A percentile compares a stretch with the other conserved stretches of the same genome.
Conservation (phyloP, 2,888 invertebrate genomes). For the Acrocyrtus sp. region DNA sequence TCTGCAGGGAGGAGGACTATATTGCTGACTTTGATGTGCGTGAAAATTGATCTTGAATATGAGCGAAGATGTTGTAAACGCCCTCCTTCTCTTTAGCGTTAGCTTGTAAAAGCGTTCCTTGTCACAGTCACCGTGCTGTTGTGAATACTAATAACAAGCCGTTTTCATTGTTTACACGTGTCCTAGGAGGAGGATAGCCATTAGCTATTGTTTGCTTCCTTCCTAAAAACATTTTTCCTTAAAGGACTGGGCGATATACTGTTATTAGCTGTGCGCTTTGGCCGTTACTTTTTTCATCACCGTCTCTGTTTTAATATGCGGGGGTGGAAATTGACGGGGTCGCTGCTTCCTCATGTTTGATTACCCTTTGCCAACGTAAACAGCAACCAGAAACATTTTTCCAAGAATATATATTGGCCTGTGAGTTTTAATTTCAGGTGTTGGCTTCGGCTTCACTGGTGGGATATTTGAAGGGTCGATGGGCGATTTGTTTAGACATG, state of each 20-base stretch:
- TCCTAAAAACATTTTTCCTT: too few species aligned
- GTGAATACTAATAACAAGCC: slow-evolving; percentile 16
- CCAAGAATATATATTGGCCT: slow-evolving; percentile 25
- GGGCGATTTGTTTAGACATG: slow-evolving; percentile 28
- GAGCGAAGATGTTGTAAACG: too few species aligned
- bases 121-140: slow-evolving; percentile 5
- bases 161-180: slow-evolving; percentile 24
- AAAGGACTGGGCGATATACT: background rate
- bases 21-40: too few species aligned
- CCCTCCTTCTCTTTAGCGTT: too few species aligned
- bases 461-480: too few species aligned
- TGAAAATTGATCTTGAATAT: slow-evolving; percentile 31
- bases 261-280: too few species aligned
- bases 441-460: too few species aligned
- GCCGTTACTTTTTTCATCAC: slow-evolving; percentile 2
- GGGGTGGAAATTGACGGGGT: slow-evolving; percentile 37
- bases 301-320: too few species aligned
- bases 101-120: background rate
- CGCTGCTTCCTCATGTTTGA: slow-evolving; percentile 29
- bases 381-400: slow-evolving; percentile 7
- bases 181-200: background rate
- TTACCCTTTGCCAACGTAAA: slow-evolving; percentile 10
- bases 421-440: too few species aligned
- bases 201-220: slow-evolving; percentile 1
- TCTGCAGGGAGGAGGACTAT: too few species aligned